Evolutionary conservation across 2,888 invertebrate genomes (phyloP), one percentile per base, ranked within the genome.

Genomic region (Stictocephala bisonia): DNA sequence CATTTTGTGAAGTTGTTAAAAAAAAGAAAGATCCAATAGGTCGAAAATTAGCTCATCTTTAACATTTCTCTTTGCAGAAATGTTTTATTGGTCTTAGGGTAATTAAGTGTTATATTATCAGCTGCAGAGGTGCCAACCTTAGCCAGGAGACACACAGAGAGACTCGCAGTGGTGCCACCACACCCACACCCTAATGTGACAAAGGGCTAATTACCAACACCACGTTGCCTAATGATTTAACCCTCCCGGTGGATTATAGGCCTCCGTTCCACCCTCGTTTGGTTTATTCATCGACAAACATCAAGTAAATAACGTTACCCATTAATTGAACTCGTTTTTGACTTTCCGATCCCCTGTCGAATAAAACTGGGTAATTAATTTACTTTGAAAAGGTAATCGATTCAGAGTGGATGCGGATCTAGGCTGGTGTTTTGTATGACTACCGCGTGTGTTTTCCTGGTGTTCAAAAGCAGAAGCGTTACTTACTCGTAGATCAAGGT

Each of bases 121-220:
- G 7, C 6, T 3, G 6, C n/a, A 22, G 64, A 27, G 18, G 26
- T 64, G 44, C 44, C 64, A 60, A 35, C 60, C 20, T 6, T 20
- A 26, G 41, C 60, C n/a, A n/a, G n/a, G 40, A 40, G 18, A 26
- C 22, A 44, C 35, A 35, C 44, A 44, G 44, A n/a, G 40, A n/a
- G 18, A 11, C 2, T 31, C 58, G 20, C 64, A 26, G 41, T 26
- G 64, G 11, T 64, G 64, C 64, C 64, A 64, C 26, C 64, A 56
- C 56, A 26, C n/a, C 27, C 56, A 60, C 40, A 15, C 40, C 40
- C 44, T 64, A 64, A 64, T 64, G 64, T 41, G 64, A 64, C 64
- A 64, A 64, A 64, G 64, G 64, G 64, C 27, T 64, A 44, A 64
- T 64, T 64, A 13, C 40, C n/a, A n/a, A n/a, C n/a, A n/a, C n/a